Conservation (phyloP, 2,888 invertebrate species). For the Drosophila vallismaia region DNA sequence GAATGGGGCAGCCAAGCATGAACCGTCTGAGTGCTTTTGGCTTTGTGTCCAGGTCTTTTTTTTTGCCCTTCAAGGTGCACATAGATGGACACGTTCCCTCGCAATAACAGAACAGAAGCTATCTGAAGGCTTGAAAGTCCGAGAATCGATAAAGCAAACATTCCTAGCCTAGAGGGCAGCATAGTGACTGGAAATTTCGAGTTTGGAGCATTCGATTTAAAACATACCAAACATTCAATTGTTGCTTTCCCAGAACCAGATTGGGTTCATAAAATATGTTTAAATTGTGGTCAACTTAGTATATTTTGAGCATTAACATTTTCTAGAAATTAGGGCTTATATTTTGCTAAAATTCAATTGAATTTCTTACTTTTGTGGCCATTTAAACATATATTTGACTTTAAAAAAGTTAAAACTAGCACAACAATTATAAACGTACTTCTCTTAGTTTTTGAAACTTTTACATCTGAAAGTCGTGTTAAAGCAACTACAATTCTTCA, state of each 20-base stretch:
- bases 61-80: conserved; percentile 56
- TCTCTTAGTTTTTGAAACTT: neutral
- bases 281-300: neutral
- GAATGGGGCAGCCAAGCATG: conserved; percentile 17
- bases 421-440: neutral
- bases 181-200: neutral
- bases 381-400: neutral
- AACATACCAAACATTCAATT: neutral
- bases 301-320: neutral
- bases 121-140: conserved; percentile 28
- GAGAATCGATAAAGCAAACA: conserved; percentile 69
- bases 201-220: conserved; percentile 11
- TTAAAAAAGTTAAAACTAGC: neutral
- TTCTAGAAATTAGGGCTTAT: neutral
- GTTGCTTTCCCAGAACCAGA: too few relatives aligned
- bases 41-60: conserved; percentile 52
- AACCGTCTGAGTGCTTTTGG: conserved; percentile 47
- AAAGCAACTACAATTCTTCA: neutral
- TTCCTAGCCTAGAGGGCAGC: too few relatives aligned
- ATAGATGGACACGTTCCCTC: conserved; percentile 18
- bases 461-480: neutral
- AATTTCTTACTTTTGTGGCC: neutral
- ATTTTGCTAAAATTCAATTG: neutral
- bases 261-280: neutral
- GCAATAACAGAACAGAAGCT: conserved; percentile 23